A percentile compares a stretch with the other conserved stretches of the same genome.
Conservation (phyloP, 2,113 vertebrate genomes). For the Rhinolophus ferrumequinum region DNA sequence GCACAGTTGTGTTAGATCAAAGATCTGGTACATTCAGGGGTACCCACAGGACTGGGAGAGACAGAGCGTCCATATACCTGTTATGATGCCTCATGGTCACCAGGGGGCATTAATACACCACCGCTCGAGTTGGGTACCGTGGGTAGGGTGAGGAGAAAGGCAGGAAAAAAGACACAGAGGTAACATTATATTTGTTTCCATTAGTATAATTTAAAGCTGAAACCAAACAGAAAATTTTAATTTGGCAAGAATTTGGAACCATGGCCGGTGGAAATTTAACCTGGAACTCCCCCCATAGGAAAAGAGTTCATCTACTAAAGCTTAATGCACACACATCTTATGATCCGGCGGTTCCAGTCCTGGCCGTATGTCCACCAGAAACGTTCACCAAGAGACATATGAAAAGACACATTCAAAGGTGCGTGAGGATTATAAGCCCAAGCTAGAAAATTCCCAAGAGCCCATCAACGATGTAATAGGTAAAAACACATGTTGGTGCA, state of each 20-base stretch:
- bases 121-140: neutral
- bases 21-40: neutral
- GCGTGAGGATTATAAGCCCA: neutral
- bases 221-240: neutral
- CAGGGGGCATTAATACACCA: neutral
- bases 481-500: neutral
- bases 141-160: neutral
- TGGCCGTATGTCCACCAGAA: neutral
- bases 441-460: neutral
- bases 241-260: neutral
- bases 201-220: neutral
- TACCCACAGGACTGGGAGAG: neutral
- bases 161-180: neutral
- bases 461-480: neutral
- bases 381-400: neutral
- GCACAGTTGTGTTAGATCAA: neutral
- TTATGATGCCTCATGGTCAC: neutral
- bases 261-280: too few species aligned
- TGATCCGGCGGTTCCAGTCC: neutral
- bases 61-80: neutral
- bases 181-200: neutral
- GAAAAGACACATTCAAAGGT: neutral
- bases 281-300: neutral
- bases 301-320: neutral
- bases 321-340: rapidly evolving